These are phyloP conservation scores for Ataeniobius toweri DNA, from an alignment of 2,797 vertebrate species.

Conservation along the genomic window DNA sequence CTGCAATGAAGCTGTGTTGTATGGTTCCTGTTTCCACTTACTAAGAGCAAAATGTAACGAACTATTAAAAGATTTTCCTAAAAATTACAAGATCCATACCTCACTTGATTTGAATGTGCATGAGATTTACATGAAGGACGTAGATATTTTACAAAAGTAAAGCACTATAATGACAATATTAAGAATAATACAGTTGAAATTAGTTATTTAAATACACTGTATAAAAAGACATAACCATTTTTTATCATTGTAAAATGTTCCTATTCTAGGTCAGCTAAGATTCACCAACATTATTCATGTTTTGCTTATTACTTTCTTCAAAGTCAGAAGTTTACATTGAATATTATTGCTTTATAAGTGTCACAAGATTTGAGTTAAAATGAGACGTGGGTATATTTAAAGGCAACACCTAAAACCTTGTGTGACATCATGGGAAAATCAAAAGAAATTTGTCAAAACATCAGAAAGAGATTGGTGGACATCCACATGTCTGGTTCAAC, in stretches of 20 bases:
- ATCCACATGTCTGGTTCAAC: no score
- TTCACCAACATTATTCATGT: not conserved
- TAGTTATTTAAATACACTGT: not conserved
- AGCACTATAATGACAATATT: not conserved
- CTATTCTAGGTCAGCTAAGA: not conserved
- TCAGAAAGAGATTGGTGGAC: not conserved
- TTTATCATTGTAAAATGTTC: not conserved
- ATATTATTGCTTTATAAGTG: not conserved
- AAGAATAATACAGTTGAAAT: conserved; percentile 5
- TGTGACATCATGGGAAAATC: not conserved
- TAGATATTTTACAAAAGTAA: not conserved
- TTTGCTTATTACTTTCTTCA: not conserved
- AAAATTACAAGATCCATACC: conserved; percentile 33
- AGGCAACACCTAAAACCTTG: not conserved
- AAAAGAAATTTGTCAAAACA: not conserved
- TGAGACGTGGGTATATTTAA: not conserved
- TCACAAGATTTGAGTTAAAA: not conserved
- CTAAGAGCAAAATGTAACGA: conserved; percentile 25
- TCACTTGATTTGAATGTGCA: conserved; percentile 15
- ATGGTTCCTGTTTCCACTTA: conserved; percentile 3
- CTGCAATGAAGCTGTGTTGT: not conserved
- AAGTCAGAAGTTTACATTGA: not conserved
- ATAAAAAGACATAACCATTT: not conserved
- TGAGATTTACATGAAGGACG: conserved; percentile 21
- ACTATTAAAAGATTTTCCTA: conserved; percentile 26